Percentiles rank a stretch among this genome's conserved stretches.
Evolutionary conservation across 2,888 invertebrate species (phyloP).

Genomic region (Malthinus flaveolus): DNA sequence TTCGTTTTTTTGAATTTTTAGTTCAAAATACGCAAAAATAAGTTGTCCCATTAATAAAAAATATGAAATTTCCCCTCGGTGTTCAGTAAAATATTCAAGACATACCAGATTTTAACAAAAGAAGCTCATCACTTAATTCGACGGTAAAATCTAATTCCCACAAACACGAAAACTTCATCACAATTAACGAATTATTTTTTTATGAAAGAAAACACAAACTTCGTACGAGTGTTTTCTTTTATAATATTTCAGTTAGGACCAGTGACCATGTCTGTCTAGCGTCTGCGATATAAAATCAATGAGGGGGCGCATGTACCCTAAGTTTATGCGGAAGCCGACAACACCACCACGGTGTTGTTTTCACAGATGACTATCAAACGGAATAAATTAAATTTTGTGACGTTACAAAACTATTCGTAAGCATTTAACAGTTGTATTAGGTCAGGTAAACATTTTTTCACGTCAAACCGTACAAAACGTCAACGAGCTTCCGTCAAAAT

Average conservation of each 20-base stretch:
- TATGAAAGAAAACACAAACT: slow-evolving; percentile 2
- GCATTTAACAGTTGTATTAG: no score
- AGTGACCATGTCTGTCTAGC: slow-evolving; percentile 50
- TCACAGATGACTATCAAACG: no score
- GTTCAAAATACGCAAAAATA: no score
- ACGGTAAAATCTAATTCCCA: slow-evolving; percentile 1
- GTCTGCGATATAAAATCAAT: slow-evolving; percentile 52
- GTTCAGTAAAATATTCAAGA: not conserved
- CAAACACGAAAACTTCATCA: slow-evolving; percentile 32
- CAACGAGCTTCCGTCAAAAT: no score
- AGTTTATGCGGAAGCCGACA: slow-evolving; percentile 20
- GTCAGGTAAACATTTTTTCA: no score
- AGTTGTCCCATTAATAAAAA: no score
- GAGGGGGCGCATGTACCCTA: slow-evolving; percentile 53
- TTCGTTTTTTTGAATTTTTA: no score
- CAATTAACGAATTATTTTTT: slow-evolving; percentile 21
- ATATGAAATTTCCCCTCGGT: no score
- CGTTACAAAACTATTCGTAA: no score
- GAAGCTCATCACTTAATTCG: not conserved
- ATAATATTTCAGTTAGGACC: slow-evolving; percentile 47
- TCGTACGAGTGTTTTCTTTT: slow-evolving; percentile 20
- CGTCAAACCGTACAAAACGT: no score
- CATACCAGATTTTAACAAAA: slow-evolving; percentile 2
- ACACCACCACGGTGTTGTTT: slow-evolving; percentile 41
- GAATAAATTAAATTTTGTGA: no score